Evolutionary conservation across 2,888 invertebrate genomes (phyloP).

Genomic region (Drosophila mimica): DNA sequence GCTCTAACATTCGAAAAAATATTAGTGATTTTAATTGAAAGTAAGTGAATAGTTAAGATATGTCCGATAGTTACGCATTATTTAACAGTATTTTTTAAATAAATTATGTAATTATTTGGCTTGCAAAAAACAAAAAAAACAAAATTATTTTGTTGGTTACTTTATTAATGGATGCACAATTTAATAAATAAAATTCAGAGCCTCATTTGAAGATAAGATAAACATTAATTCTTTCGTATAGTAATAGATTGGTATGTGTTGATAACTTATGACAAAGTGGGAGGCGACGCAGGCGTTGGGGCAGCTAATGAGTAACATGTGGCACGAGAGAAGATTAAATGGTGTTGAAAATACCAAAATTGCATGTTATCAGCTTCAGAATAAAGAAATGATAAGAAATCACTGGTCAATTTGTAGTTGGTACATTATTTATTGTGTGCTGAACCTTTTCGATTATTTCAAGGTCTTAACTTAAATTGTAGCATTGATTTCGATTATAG

Average conservation of each 20-base stretch:
- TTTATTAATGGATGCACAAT: neutral
- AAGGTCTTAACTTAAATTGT: neutral
- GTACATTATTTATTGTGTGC: conserved; percentile 25
- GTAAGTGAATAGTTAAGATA: conserved; percentile 18
- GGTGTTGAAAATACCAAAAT: conserved; percentile 31
- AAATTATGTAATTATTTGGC: conserved; percentile 21
- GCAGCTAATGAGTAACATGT: conserved; percentile 39
- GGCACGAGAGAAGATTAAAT: conserved; percentile 44
- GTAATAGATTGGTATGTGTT: neutral
- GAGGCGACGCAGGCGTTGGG: neutral
- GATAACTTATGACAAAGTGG: conserved; percentile 39
- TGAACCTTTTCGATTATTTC: conserved; percentile 12
- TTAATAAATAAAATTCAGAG: neutral
- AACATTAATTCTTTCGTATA: neutral
- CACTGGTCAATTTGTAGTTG: neutral
- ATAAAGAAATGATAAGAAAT: conserved; percentile 3
- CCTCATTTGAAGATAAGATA: conserved; percentile 27
- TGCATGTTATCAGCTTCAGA: conserved; percentile 27
- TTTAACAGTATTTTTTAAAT: conserved; percentile 24
- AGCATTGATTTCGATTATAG: conserved; percentile 2
- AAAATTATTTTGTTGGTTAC: neutral
- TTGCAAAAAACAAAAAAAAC: neutral
- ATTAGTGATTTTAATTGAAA: conserved; percentile 9
- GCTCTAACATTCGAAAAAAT: neutral
- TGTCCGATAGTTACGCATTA: conserved; percentile 43